Base-by-base conservation (phyloP, 2,113 vertebrate genomes). In the Diglossa brunneiventris region DNA sequence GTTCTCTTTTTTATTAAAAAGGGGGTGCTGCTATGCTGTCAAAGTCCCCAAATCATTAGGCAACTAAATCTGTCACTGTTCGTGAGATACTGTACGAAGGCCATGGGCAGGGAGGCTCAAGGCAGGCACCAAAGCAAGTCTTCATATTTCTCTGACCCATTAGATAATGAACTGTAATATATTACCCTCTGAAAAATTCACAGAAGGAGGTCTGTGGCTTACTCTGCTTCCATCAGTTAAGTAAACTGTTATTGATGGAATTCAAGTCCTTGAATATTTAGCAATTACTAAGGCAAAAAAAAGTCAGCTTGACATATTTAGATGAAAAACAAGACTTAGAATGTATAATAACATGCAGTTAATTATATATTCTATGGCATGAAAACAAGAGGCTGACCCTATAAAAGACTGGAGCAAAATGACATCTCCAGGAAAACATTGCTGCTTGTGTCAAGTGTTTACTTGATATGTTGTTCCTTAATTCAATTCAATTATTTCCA, bases 371-470 rank as follows among this genome's bases (percentile, higher is more conserved):
- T 75, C 50, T 73, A 1, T 56, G 70, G 69, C 76, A 61, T 56
- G 74, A 83, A 77, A 92, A 77, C 75, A 92, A 94, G 77, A 42
- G 56, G 30, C 77, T 94, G 82, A 78, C 93, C 94, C 72, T 72
- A 15, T 35, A 33, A 82, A 80, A 76, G 23, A n/a, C 53, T 52
- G 53, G 66, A 85, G 69, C 49, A 64, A 92, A 80, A 46, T 0
- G 0, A 70, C 79, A 83, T 58, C 47, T 75, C 37, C 19, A 61
- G 86, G 63, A 86, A 86, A 79, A 59, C 42, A n/a, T 16, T 8
- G 11, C 20, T 62, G 53, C 41, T 73, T 2, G 1, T 59, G 53
- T 89, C 79, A 58, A 77, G 69, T 31, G 53, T 76, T 95, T 41
- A 7, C 53, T 74, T 49, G 42, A 41, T 44, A 39, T 2, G 23